Base-by-base conservation (phyloP, 2,797 vertebrate species). In the Hemitrygon akajei region DNA sequence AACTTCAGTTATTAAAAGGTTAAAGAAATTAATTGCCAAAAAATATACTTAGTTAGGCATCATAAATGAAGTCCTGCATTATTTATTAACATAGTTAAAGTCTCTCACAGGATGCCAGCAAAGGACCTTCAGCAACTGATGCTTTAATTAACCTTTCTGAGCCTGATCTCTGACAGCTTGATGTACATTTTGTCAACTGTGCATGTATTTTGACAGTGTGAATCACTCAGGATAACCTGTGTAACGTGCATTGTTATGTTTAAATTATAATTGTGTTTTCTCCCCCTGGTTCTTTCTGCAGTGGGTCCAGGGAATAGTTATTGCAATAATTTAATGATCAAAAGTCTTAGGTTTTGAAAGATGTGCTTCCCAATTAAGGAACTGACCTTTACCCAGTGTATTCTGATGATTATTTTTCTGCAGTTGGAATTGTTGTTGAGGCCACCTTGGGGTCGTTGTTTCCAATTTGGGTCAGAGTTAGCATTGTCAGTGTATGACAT, bases 111-210 rank as follows among this genome's bases (percentile, higher is more conserved):
- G 86, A 2, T 89, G 86, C n/a, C 18, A 66, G n/a, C 34, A 14
- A 89, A 89, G 60, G 60, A 66, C 63, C 30, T 89, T 69, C 34
- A 66, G 18, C 16, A 37, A 34, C 60, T 66, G 86, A 66, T 89
- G n/a, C 86, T 66, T 89, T 63, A 66, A 37, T 89, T 66, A 80
- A 63, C 60, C 22, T 89, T 89, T 66, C 60, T 60, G 58, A 66
- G 60, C 86, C 86, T 89, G 58, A 89, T 89, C n/a, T 66, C 60
- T 89, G 86, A 89, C 86, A 87, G 58, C 84, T 66, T 63, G 58
- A 30, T 87, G 18, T 58, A 10, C 1, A 66, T 69, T 89, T n/a
- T 87, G 58, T 63, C 63, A 66, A 89, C 63, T 34, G 60, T 18
- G 2, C 5, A 16, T 89, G 86, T 34, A 34, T 66, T 89, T 89